Percentiles rank a stretch among this genome's conserved stretches.
These are phyloP conservation scores for Saccostrea cuccullata DNA, from an alignment of 1,140 invertebrate species.

Conservation along the genomic window DNA sequence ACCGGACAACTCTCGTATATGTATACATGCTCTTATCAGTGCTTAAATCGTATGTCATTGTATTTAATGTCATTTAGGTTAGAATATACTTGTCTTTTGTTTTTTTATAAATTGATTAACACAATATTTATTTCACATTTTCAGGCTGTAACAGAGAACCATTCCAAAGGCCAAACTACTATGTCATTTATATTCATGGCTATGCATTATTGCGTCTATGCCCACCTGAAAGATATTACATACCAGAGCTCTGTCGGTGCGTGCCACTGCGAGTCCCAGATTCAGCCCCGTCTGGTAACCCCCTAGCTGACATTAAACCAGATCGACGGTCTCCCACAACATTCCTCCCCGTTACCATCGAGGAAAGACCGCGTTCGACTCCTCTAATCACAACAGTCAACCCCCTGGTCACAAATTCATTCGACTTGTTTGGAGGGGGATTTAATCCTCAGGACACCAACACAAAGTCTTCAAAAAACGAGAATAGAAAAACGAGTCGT, in stretches of 20 bases:
- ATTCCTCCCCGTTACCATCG: neutral
- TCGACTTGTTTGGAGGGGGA: neutral
- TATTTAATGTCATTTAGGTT: no score
- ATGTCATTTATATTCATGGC: slow-evolving; percentile 26
- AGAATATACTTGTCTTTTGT: no score
- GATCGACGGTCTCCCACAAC: neutral
- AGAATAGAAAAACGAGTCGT: neutral
- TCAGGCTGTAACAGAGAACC: slow-evolving; percentile 38
- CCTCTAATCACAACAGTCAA: neutral
- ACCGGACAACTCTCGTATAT: no score
- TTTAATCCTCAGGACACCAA: neutral
- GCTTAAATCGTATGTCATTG: no score
- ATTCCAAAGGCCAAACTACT: slow-evolving; percentile 33
- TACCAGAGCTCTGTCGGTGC: slow-evolving; percentile 2
- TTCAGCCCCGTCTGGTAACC: neutral
- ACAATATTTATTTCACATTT: neutral
- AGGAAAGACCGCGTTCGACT: neutral
- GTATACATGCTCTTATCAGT: no score
- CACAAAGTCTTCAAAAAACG: neutral
- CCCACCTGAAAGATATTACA: slow-evolving; percentile 15
- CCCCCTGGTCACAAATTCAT: neutral
- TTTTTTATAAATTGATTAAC: neutral
- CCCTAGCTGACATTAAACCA: neutral
- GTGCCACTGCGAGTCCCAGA: neutral
- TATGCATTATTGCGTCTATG: slow-evolving; percentile 41